phyloP scores from a whole-genome alignment of 1,140 invertebrate species.

The Drosophila persimilis region DNA sequence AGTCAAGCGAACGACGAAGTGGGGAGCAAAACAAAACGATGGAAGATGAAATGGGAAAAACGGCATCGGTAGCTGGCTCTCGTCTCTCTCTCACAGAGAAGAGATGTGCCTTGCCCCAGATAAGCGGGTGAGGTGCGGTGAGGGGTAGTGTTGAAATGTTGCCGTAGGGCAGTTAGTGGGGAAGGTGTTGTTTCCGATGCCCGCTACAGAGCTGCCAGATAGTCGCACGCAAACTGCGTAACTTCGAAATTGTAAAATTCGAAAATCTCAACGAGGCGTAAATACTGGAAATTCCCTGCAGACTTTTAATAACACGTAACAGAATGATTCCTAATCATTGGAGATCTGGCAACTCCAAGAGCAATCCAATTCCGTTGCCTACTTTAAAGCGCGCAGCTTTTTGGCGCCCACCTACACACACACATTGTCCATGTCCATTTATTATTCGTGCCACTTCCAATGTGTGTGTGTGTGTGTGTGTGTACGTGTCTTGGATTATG shows the following conservation, averaged over 20 bases:
- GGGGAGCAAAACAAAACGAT: constrained; percentile 71
- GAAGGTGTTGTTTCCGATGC: constrained; percentile 41
- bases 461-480: constrained; percentile 9
- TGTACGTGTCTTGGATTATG: constrained; percentile 14
- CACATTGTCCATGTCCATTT: neutral
- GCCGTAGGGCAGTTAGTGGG: constrained; percentile 65
- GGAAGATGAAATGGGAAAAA: constrained; percentile 64
- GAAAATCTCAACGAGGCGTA: neutral
- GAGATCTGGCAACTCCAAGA: constrained; percentile 51
- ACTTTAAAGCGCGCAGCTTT: constrained; percentile 48
- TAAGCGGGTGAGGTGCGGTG: constrained; percentile 11
- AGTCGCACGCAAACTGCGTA: constrained; percentile 4
- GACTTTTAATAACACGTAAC: too few relatives aligned
- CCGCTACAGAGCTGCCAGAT: constrained; percentile 44
- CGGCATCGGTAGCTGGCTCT: constrained; percentile 28
- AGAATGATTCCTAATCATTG: neutral
- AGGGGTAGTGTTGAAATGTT: constrained; percentile 45
- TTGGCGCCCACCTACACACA: constrained; percentile 18
- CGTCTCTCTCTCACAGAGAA: constrained; percentile 23
- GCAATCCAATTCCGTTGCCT: constrained; percentile 40
- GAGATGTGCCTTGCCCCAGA: constrained; percentile 41
- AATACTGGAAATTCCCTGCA: too few relatives aligned
- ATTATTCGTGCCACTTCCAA: neutral
- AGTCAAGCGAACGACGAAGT: constrained; percentile 32
- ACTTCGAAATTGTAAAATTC: neutral